Percentiles rank a stretch among this genome's conserved stretches.
Conservation (phyloP, 1,140 invertebrate genomes). For the Tetraneura akinire region DNA sequence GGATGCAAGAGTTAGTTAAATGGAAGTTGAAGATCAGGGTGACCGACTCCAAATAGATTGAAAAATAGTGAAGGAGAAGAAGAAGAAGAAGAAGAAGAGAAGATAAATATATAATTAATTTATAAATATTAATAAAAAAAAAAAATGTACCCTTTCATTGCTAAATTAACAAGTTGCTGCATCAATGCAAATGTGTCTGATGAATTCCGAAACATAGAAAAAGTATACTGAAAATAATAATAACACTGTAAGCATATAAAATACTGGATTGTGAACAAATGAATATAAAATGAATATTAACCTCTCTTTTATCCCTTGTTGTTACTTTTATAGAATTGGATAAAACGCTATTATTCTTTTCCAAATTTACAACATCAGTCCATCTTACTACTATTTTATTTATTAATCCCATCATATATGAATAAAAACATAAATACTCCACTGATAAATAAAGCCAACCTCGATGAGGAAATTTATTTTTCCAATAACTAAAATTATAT, state of each 20-base stretch:
- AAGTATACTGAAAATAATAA: slow-evolving; percentile 80
- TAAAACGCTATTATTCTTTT: slow-evolving; percentile 77
- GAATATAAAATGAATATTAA: slow-evolving; percentile 55
- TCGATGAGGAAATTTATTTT: slow-evolving; percentile 86
- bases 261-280: background rate
- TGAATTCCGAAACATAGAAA: slow-evolving; percentile 87
- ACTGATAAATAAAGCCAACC: slow-evolving; percentile 96
- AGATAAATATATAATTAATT: no score
- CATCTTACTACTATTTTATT: slow-evolving; percentile 84
- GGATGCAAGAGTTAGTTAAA: no score
- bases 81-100: no score
- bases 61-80: no score
- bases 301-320: slow-evolving; percentile 76
- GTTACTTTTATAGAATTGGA: slow-evolving; percentile 84
- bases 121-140: no score
- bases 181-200: slow-evolving; percentile 87
- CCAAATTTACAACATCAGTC: slow-evolving; percentile 76
- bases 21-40: no score
- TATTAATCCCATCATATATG: slow-evolving; percentile 88
- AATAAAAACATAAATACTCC: slow-evolving; percentile 94
- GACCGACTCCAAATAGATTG: no score
- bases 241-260: no score
- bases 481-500: slow-evolving; percentile 82
- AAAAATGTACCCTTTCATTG: slow-evolving; percentile 94
- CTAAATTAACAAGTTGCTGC: slow-evolving; percentile 94